Evolutionary conservation across 2,888 invertebrate genomes (phyloP).

Genomic region (Eilema depressum): DNA sequence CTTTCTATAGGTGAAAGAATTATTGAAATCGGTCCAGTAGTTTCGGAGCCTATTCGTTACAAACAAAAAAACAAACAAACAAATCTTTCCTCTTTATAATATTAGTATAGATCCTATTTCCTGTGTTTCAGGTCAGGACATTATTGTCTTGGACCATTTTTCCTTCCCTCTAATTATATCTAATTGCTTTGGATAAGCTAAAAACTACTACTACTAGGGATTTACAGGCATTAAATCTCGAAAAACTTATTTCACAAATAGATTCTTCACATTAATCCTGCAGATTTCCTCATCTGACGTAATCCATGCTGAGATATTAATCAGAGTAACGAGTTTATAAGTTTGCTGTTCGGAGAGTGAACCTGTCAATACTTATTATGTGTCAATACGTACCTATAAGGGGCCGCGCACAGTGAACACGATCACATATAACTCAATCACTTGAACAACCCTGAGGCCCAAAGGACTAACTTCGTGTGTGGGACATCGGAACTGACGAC

Average conservation of each 20-base stretch:
- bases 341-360: constrained; percentile 18
- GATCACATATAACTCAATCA: constrained; percentile 42
- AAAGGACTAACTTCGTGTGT: constrained; percentile 21
- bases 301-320: constrained; percentile 16
- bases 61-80: too few species aligned
- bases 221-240: not conserved
- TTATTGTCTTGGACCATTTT: too few species aligned
- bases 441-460: constrained; percentile 30
- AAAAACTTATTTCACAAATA: not conserved
- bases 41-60: too few species aligned
- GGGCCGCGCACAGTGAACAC: constrained; percentile 26
- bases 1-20: too few species aligned
- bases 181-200: too few species aligned
- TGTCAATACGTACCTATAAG: constrained; percentile 11
- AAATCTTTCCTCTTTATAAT: too few species aligned
- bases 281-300: not conserved
- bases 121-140: too few species aligned
- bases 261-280: not conserved
- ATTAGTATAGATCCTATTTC: too few species aligned
- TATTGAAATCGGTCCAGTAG: too few species aligned
- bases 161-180: too few species aligned
- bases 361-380: constrained; percentile 38
- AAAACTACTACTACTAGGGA: too few species aligned
- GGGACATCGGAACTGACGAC: not conserved
- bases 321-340: constrained; percentile 27